Evolutionary conservation across 2,888 invertebrate genomes (phyloP), one percentile per base, ranked within the genome.

Genomic region (Pomacea canaliculata): DNA sequence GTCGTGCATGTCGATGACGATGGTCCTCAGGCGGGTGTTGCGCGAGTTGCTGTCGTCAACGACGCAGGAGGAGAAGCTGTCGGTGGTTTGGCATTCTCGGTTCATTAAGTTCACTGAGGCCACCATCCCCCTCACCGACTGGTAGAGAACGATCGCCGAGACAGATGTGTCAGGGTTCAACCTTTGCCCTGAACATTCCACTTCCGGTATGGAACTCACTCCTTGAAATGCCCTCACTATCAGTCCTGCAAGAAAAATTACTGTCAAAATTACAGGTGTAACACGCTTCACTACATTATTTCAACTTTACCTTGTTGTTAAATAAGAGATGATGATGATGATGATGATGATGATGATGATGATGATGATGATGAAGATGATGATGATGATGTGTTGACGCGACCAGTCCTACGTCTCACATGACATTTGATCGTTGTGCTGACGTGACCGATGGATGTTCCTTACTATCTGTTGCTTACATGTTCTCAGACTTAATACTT

Each of bases 101-200:
- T 69, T 56, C n/a, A 62, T 56, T 10, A 73, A 48, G 67, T 74
- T 69, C 48, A 74, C 74, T 10, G 62, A 74, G 5, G 74, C 74
- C 23, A 74, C 62, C 18, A 68, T 68, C 56, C 62, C 46, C 19
- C 37, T 9, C 27, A 48, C 59, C 67, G 59, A n/a, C 37, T n/a
- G 27, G n/a, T 69, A 56, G 23, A 73, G 67, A 5, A 60, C 13
- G 68, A 73, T 59, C 60, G 56, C 56, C n/a, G 69, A 59, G 56
- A 74, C 74, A 23, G 68, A 68, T 12, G 74, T 62, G 67, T 74
- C 60, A 68, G 69, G 62, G 13, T 59, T 56, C n/a, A 74, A 62
- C 46, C 60, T 68, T 19, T 37, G 27, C 3, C 74, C 74, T 8
- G 74, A 69, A 49, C 74, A 74, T n/a, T 48, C 62, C 0, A 74